Base-by-base conservation (phyloP, 2,888 invertebrate species). In the Troides aeacus region DNA sequence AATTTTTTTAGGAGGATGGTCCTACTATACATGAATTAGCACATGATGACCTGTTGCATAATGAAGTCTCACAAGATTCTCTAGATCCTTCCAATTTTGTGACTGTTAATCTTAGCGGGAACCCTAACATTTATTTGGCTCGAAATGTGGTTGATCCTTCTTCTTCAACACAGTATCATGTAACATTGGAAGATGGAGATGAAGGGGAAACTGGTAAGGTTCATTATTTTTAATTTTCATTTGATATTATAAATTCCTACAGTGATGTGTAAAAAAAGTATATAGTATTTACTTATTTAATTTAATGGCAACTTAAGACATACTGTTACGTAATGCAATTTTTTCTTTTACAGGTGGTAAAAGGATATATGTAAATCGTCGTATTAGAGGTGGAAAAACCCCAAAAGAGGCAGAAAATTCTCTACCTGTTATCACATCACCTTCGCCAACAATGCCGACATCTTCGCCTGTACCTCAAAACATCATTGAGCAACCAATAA, bases 1-100 rank as follows among this genome's bases (percentile, higher is more conserved):
- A 1, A 59, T 64, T 24, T 72, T 82, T 83, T 24, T 75, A 93
- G 92, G 92, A 92, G 80, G 93, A 91, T 79, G 93, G 93, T 7
- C 93, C 93, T 21, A 93, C 91, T 53, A 93, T 93, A 68, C 92
- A 93, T 82, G 93, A 93, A 77, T 78, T 93, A 71, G 89, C 85
- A 46, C 92, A 93, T 78, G 92, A 92, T 78, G 93, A 90, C 73
- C 81, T 86, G 21, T 71, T 88, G 69, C 88, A 86, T 50, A 85
- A 76, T 80, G 89, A 92, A 23, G 74, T 77, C 6, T 82, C 87
- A 58, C 87, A 84, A 74, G 92, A 90, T 72, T 72, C 85, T 17
- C 66, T 90, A 68, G 75, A 84, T 63, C 82, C 82, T 30, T 69
- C 77, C 42, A 80, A 81, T 56, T 91, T 83, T 83, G 79, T 86